Conservation (phyloP, 2,888 invertebrate genomes). For the Mythimna impura region DNA sequence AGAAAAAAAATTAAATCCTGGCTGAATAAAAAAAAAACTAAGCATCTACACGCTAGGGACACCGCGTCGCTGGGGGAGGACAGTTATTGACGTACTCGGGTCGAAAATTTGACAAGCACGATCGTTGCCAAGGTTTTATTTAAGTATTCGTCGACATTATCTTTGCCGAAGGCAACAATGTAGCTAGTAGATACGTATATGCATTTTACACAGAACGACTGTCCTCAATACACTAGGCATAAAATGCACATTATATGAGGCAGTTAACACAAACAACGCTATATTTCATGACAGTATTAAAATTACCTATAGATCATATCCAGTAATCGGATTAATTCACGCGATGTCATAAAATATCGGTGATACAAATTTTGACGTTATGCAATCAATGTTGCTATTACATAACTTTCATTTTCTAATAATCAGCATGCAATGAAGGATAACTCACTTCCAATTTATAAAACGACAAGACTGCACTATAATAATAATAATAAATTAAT, state of each 20-base stretch:
- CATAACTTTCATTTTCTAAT: neutral
- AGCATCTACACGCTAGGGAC: no score
- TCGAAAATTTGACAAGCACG: neutral
- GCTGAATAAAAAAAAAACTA: no score
- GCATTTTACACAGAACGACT: conserved; percentile 1
- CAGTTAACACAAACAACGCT: conserved; percentile 20
- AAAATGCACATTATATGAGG: conserved; percentile 10
- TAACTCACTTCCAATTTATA: neutral
- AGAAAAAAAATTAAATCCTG: no score
- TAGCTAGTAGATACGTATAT: neutral
- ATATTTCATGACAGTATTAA: conserved; percentile 27
- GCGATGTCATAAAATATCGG: conserved; percentile 33
- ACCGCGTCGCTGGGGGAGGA: no score
- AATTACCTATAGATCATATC: conserved; percentile 1
- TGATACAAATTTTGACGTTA: neutral
- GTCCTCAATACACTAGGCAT: neutral
- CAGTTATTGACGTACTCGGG: no score
- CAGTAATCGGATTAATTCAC: conserved; percentile 33
- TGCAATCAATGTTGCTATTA: neutral
- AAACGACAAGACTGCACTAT: neutral
- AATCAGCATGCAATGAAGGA: neutral
- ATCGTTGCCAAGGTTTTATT: neutral
- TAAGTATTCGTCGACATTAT: neutral
- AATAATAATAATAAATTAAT: no score
- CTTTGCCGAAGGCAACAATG: neutral